Evolutionary conservation across 1,140 invertebrate species (phyloP), one percentile per base, ranked within the genome.

Genomic region (Brevipalpus yothersi): DNA sequence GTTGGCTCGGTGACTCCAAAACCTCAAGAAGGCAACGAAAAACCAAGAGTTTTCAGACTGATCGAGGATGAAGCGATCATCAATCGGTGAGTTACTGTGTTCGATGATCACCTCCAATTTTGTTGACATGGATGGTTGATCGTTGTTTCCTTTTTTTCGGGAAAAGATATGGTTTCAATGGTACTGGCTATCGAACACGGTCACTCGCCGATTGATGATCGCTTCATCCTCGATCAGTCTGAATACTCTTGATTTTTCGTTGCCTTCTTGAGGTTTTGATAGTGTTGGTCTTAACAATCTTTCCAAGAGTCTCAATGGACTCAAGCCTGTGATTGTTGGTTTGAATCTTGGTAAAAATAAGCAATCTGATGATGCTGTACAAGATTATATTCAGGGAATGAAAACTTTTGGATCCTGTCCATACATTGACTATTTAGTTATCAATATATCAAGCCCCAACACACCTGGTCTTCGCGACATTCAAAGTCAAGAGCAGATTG

Each of bases 271-370:
- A 11, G 92, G 84, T 64, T 79, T 99, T 67, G 98, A 98, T 71
- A 97, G 88, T 72, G 80, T 89, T 66, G 94, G 94, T 0, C 75
- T 78, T 43, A 61, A 77, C 54, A 77, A 83, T 61, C 64, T 89
- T 12, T 13, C 49, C 49, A 56, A 60, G 41, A 17, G 54, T 23
- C 8, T 60, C 54, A n/a, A 17, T 19, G 45, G 47, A 51, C 47
- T 63, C 10, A 56, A 47, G 9, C 39, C 40, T 23, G 40, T 41
- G 23, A 65, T 64, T 40, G 63, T 70, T 10, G 91, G 92, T 12
- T 78, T 97, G 0, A 96, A 96, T 76, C 76, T 97, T 49, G 94
- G 94, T 0, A 93, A 91, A 71, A 99, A 98, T 72, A 96, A 94
- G 73, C 70, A 72, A 1, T 84, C 86, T 4, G 64, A 72, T 43